Percentiles rank a stretch among this genome's conserved stretches.
Conservation (phyloP, 2,888 invertebrate species). For the Xylocampa areola region DNA sequence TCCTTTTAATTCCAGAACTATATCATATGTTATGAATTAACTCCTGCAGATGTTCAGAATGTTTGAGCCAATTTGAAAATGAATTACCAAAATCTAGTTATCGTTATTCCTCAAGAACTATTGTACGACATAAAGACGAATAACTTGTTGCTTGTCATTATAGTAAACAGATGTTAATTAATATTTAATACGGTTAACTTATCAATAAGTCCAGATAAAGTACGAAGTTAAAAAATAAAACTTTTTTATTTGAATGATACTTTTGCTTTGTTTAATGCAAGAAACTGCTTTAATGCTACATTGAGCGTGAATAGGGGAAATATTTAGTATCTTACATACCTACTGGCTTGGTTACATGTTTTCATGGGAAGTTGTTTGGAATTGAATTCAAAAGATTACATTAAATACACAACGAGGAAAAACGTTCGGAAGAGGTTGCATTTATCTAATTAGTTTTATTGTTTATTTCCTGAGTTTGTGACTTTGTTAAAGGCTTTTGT, state of each 20-base stretch:
- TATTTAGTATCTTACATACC: conserved; percentile 2
- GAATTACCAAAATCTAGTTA: neutral
- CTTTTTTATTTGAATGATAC: too few species aligned
- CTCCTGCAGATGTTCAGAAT: neutral
- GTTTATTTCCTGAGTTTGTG: conserved; percentile 12
- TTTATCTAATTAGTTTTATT: conserved; percentile 18
- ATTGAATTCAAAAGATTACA: conserved; percentile 18
- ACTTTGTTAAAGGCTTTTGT: neutral
- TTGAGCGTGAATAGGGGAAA: conserved; percentile 28
- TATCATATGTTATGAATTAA: neutral
- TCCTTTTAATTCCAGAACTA: neutral
- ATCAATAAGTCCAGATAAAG: conserved; percentile 9
- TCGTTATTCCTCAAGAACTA: neutral
- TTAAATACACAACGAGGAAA: conserved; percentile 5
- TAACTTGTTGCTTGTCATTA: conserved; percentile 2
- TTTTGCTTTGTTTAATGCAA: too few species aligned
- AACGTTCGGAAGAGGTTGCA: conserved; percentile 3
- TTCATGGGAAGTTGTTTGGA: conserved; percentile 14
- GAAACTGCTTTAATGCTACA: conserved; percentile 18
- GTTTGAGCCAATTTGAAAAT: neutral
- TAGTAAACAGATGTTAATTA: conserved; percentile 3
- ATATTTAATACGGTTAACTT: conserved; percentile 12
- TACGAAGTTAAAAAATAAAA: neutral
- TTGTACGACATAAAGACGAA: neutral
- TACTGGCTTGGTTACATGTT: conserved; percentile 2